Conservation (phyloP, 1,140 invertebrate species). For the Pogonus chalceus region DNA sequence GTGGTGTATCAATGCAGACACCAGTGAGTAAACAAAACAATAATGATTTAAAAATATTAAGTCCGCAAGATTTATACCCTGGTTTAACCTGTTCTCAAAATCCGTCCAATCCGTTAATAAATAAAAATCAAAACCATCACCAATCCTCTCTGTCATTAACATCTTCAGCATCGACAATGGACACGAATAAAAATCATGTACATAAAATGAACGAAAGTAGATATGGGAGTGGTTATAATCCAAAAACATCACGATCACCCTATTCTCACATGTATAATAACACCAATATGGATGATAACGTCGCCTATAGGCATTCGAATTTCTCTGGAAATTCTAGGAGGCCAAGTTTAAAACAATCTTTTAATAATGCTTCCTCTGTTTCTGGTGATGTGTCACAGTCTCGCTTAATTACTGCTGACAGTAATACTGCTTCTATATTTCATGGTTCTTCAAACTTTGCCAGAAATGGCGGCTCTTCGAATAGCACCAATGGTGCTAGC, state of each 20-base stretch:
- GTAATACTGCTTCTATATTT: background rate
- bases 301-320: background rate
- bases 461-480: background rate
- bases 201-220: background rate
- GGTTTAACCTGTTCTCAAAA: background rate
- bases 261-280: background rate
- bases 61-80: background rate
- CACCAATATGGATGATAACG: background rate
- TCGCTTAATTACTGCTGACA: background rate
- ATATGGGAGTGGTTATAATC: background rate
- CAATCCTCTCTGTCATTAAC: background rate
- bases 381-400: background rate
- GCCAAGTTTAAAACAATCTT: background rate
- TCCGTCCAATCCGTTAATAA: background rate
- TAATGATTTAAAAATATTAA: background rate
- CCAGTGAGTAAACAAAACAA: background rate
- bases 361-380: background rate
- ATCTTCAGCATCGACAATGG: background rate
- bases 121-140: too few species aligned
- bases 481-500: background rate
- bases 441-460: constrained; percentile 2
- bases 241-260: background rate
- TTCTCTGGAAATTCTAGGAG: background rate
- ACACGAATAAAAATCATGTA: background rate
- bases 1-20: background rate